Evolutionary conservation across 2,888 invertebrate species (phyloP), one percentile per base, ranked within the genome.

Genomic region (Drosophila emarginata): DNA sequence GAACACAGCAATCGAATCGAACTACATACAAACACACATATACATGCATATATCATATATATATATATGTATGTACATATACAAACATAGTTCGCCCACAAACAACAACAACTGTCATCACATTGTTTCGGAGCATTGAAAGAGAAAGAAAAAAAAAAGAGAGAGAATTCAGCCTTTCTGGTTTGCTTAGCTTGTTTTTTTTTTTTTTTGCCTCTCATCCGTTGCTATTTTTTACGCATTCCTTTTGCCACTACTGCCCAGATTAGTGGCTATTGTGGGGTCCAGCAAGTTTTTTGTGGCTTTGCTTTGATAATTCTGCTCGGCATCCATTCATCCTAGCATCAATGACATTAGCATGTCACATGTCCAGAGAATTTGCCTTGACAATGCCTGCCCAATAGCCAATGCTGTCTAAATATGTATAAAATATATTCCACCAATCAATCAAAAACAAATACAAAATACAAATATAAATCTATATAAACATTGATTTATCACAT

Each of bases 251-350:
- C 14, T 32, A 71, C 72, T 63, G 12, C 15, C 53, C 40, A 65
- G 70, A 65, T 72, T 70, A 50, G 52, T 57, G 56, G 72, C 37
- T 56, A 70, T 37, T 37, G 37, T 21, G 56, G 36, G 52, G 63
- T 62, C 71, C 54, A 58, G 58, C 59, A 72, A 70, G 70, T 70
- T 70, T 69, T 70, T 72, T 70, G 70, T 54, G 70, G 67, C 73
- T 59, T 66, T 65, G 39, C 73, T 32, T 72, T 66, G 59, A 73
- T 72, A 70, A 70, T 70, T 67, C 54, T 54, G 5, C 11, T 18
- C 53, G 23, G 26, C 53, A 45, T 12, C 15, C 57, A 56, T 59
- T 53, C 67, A 52, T 32, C 32, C 15, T 9, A 52, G 53, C 69
- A 72, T 65, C 66, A 58, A 58, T 53, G 66, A 66, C 70, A 70